phyloP scores from a whole-genome alignment of 1,140 invertebrate genomes.

The Amphibalanus amphitrite region DNA sequence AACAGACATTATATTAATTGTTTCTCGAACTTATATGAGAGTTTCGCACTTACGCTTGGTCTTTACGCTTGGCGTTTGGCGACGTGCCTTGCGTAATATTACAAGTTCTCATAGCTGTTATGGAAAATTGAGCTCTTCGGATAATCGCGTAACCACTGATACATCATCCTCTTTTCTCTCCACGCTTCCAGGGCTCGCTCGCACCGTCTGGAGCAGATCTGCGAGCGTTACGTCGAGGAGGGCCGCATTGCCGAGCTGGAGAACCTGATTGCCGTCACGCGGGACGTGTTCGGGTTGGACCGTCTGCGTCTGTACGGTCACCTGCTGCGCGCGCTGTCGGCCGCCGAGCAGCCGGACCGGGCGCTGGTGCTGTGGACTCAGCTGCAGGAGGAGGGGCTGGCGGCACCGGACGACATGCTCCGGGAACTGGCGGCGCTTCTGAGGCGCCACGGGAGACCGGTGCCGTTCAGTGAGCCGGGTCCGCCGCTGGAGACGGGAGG shows the following conservation, averaged over 20 bases:
- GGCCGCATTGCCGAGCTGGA: conserved; percentile 46
- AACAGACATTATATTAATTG: too few relatives aligned
- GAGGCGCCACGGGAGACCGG: conserved; percentile 36
- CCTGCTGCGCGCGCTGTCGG: conserved; percentile 35
- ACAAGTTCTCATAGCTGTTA: too few relatives aligned
- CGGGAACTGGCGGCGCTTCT: conserved; percentile 43
- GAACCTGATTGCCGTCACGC: conserved; percentile 50
- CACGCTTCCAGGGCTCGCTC: conserved; percentile 34
- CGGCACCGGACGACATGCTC: conserved; percentile 48
- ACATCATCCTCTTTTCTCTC: too few relatives aligned
- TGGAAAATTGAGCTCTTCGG: too few relatives aligned
- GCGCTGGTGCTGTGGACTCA: conserved; percentile 54
- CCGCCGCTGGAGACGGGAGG: neutral
- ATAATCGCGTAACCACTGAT: too few relatives aligned
- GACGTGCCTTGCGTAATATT: too few relatives aligned
- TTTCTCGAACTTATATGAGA: too few relatives aligned
- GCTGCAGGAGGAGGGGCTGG: conserved; percentile 60
- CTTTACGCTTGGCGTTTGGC: too few relatives aligned
- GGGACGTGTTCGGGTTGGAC: conserved; percentile 52
- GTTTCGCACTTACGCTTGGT: too few relatives aligned
- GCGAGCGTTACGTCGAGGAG: conserved; percentile 38
- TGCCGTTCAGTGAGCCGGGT: conserved; percentile 48
- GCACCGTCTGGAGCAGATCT: conserved; percentile 36
- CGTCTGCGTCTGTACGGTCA: conserved; percentile 52
- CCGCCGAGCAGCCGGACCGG: conserved; percentile 41